Conservation (phyloP, 2,797 vertebrate genomes). For the Acanthiza pusilla region DNA sequence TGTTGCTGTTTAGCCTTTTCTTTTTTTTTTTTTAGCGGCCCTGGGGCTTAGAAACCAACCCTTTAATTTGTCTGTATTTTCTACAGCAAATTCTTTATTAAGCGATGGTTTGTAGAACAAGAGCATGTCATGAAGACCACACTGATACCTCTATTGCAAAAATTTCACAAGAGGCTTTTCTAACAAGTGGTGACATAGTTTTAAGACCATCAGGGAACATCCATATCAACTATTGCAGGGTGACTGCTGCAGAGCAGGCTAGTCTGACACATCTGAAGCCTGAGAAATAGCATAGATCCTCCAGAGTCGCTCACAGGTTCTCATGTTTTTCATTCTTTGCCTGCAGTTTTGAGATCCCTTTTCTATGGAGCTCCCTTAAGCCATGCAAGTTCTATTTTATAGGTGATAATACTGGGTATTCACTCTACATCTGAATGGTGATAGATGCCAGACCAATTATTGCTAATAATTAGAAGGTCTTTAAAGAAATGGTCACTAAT, state of each 20-base stretch:
- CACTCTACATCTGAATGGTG: background rate
- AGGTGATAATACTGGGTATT: background rate
- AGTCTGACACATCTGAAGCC: background rate
- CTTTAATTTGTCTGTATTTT: background rate
- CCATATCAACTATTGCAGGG: rapidly evolving
- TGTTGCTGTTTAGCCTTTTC: background rate
- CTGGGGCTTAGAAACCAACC: background rate
- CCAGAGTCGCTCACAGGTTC: background rate
- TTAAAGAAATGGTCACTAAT: background rate
- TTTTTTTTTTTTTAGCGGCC: background rate
- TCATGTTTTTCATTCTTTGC: background rate
- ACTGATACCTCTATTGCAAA: background rate
- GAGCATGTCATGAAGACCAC: background rate
- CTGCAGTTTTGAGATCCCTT: background rate
- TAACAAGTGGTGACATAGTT: background rate
- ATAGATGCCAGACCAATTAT: background rate
- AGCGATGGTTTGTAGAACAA: background rate
- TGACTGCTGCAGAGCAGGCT: background rate
- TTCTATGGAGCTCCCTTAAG: background rate
- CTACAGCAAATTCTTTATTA: background rate
- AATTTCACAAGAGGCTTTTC: background rate
- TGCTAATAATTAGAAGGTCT: background rate
- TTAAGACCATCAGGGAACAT: background rate
- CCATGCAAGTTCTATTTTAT: background rate
- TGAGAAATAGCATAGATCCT: background rate